Conservation (phyloP, 2,797 vertebrate species). For the Gymnothorax javanicus region DNA sequence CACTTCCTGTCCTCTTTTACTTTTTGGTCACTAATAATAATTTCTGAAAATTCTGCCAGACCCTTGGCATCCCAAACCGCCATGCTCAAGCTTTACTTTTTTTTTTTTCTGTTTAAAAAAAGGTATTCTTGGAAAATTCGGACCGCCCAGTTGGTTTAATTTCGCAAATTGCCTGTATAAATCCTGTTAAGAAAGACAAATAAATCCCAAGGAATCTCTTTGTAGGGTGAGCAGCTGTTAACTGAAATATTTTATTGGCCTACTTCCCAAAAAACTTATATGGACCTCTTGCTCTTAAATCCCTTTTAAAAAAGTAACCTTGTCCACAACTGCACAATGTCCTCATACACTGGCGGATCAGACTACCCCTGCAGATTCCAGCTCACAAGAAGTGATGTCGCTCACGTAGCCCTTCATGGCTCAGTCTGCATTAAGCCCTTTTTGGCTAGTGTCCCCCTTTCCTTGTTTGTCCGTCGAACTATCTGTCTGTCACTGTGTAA, state of each 20-base stretch:
- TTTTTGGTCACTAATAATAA: neutral
- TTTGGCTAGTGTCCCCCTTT: neutral
- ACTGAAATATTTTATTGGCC: neutral
- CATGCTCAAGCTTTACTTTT: neutral
- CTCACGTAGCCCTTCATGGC: neutral
- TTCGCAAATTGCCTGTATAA: slow-evolving; percentile 20
- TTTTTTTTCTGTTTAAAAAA: neutral
- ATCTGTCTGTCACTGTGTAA: no score
- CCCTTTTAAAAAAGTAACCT: slow-evolving; percentile 5
- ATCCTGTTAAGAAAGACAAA: neutral
- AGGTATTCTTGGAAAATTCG: neutral
- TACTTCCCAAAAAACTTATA: neutral
- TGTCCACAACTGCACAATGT: neutral
- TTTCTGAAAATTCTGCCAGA: neutral
- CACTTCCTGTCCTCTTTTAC: neutral
- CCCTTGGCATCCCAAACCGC: neutral
- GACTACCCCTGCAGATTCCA: neutral
- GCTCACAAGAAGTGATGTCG: slow-evolving; percentile 8
- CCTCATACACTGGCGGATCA: neutral
- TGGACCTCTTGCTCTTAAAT: neutral
- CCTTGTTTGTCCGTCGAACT: no score
- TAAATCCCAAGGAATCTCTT: neutral
- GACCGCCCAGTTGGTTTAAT: neutral
- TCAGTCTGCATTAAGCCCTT: slow-evolving; percentile 18
- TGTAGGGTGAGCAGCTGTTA: slow-evolving; percentile 15